Conservation (phyloP, 1,140 invertebrate genomes). For the Trissolcus basalis region DNA sequence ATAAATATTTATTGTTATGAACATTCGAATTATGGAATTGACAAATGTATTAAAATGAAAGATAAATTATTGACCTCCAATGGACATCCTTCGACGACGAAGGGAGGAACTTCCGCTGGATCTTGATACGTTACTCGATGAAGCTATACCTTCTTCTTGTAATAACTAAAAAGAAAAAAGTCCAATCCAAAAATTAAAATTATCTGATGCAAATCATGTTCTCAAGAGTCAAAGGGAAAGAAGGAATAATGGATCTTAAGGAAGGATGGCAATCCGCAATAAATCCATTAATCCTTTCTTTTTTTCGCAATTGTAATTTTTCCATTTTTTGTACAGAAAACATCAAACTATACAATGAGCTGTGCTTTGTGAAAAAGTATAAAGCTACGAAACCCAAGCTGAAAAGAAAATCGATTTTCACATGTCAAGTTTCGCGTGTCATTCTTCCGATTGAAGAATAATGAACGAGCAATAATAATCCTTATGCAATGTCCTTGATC, state of each 20-base stretch:
- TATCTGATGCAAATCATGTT: too few species aligned
- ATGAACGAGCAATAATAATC: conserved; percentile 12
- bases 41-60: neutral
- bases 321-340: conserved; percentile 34
- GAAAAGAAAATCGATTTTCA: conserved; percentile 8
- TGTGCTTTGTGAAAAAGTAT: conserved; percentile 24
- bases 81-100: conserved; percentile 9
- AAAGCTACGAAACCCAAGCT: conserved; percentile 20
- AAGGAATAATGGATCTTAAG: conserved; percentile 16
- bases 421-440: conserved; percentile 20
- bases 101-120: neutral
- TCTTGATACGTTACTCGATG: conserved; percentile 10
- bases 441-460: neutral
- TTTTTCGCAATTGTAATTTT: conserved; percentile 25
- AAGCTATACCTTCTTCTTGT: conserved; percentile 4
- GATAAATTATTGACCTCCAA: conserved; percentile 2
- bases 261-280: conserved; percentile 21
- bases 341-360: conserved; percentile 30
- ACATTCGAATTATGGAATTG: too few species aligned
- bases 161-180: conserved; percentile 25
- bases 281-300: conserved; percentile 5
- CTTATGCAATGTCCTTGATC: conserved; percentile 86
- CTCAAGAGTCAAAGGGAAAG: neutral
- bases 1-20: too few species aligned
- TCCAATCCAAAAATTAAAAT: neutral